Conservation (phyloP, 2,113 vertebrate genomes). For the Tychaedon coryphoeus region DNA sequence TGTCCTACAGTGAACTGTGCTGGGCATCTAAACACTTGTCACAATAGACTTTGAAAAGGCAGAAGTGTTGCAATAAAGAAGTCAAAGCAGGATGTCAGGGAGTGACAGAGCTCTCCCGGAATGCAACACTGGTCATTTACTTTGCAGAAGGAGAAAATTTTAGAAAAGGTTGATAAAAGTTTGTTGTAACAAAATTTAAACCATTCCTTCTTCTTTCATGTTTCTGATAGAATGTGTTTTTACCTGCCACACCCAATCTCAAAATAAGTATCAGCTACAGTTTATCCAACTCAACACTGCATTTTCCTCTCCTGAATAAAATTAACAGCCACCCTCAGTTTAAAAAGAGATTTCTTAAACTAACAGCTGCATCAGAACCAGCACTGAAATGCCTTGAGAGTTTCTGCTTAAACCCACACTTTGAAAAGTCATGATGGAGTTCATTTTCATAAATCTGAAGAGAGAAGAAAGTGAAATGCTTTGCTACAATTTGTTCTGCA, state of each 20-base stretch:
- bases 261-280: background rate
- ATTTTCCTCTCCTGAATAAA: background rate
- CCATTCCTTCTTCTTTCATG: background rate
- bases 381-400: background rate
- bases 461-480: background rate
- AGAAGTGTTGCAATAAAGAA: background rate
- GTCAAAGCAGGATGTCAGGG: background rate
- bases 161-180: background rate
- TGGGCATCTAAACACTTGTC: background rate
- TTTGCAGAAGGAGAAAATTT: background rate
- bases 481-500: background rate
- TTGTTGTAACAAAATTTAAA: background rate
- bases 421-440: background rate
- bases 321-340: slow-evolving; percentile 16
- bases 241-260: background rate
- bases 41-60: background rate
- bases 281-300: background rate
- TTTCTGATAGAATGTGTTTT: background rate
- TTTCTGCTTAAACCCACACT: slow-evolving; percentile 18
- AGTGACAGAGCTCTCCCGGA: rapidly evolving
- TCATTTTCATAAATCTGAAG: background rate
- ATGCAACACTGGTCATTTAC: background rate
- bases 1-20: background rate
- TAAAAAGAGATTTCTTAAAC: slow-evolving; percentile 19
- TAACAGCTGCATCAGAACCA: slow-evolving; percentile 16